phyloP scores from a whole-genome alignment of 2,113 vertebrate species.

The Turnix velox region DNA sequence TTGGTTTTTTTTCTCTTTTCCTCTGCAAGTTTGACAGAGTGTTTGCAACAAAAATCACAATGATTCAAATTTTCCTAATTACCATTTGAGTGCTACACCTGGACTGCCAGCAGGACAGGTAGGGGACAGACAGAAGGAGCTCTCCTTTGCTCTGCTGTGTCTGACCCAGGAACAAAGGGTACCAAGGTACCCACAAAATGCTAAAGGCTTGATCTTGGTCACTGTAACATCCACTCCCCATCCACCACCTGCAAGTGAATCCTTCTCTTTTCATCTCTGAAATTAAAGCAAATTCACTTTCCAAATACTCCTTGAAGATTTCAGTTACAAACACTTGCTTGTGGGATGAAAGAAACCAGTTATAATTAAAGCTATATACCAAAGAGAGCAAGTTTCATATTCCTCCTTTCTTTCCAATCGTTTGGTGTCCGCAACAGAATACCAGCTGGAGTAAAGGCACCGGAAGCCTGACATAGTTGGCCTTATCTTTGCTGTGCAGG shows the following conservation, averaged over 20 bases:
- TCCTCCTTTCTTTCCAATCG: not conserved
- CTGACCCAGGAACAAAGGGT: not conserved
- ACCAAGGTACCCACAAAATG: not conserved
- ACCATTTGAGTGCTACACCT: not conserved
- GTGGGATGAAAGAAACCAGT: not conserved
- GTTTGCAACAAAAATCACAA: not conserved
- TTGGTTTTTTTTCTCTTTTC: not conserved
- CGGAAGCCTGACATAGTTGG: not conserved
- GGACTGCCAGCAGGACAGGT: rapidly evolving
- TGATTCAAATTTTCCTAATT: not conserved
- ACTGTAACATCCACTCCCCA: not conserved
- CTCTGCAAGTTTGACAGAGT: not conserved
- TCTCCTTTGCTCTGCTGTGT: not conserved
- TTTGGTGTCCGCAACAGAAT: not conserved
- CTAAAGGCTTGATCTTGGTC: not conserved
- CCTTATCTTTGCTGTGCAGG: constrained; percentile 41
- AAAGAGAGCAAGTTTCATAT: not conserved
- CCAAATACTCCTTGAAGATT: not conserved
- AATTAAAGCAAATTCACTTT: not conserved
- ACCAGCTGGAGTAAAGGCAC: constrained; percentile 13
- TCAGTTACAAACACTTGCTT: not conserved
- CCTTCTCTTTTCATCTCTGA: not conserved
- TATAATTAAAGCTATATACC: not conserved
- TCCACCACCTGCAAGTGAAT: not conserved
- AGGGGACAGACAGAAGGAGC: not conserved